Evolutionary conservation across 2,888 invertebrate species (phyloP).

Genomic region (Ametastegia equiseti): DNA sequence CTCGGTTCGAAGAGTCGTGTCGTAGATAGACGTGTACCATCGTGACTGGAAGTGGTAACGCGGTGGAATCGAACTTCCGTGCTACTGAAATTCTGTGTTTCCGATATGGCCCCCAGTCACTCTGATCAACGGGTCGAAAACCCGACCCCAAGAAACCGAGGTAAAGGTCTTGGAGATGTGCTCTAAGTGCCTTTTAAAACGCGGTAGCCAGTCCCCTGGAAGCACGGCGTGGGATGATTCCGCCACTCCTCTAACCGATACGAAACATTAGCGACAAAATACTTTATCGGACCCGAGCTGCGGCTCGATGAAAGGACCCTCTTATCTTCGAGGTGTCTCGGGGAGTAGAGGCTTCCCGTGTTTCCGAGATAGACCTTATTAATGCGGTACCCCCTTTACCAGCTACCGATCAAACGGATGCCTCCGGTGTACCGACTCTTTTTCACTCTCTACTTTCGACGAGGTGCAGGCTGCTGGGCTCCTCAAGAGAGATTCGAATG

Average conservation of each 20-base stretch:
- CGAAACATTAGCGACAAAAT: constrained; percentile 65
- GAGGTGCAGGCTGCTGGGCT: neutral
- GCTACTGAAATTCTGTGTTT: neutral
- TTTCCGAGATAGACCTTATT: constrained; percentile 73
- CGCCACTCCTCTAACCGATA: constrained; percentile 53
- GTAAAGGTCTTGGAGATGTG: neutral
- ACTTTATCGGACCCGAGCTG: constrained; percentile 64
- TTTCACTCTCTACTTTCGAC: neutral
- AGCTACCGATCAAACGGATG: constrained; percentile 73
- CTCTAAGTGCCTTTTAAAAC: constrained; percentile 42
- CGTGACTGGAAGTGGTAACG: constrained; percentile 30
- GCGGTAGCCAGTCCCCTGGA: constrained; percentile 26
- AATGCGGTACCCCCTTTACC: constrained; percentile 67
- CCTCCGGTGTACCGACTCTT: constrained; percentile 21
- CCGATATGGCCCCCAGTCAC: neutral
- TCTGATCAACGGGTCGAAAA: neutral
- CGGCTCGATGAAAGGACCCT: constrained; percentile 70
- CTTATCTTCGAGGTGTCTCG: constrained; percentile 69
- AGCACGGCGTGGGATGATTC: constrained; percentile 14
- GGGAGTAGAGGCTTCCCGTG: constrained; percentile 74
- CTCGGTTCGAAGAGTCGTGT: constrained; percentile 8
- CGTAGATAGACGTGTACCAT: constrained; percentile 13
- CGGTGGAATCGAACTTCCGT: neutral
- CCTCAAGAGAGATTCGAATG: neutral
- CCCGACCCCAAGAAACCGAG: neutral